Evolutionary conservation across 2,113 vertebrate genomes (phyloP), one percentile per base, ranked within the genome.

Genomic region (Tautogolabrus adspersus): DNA sequence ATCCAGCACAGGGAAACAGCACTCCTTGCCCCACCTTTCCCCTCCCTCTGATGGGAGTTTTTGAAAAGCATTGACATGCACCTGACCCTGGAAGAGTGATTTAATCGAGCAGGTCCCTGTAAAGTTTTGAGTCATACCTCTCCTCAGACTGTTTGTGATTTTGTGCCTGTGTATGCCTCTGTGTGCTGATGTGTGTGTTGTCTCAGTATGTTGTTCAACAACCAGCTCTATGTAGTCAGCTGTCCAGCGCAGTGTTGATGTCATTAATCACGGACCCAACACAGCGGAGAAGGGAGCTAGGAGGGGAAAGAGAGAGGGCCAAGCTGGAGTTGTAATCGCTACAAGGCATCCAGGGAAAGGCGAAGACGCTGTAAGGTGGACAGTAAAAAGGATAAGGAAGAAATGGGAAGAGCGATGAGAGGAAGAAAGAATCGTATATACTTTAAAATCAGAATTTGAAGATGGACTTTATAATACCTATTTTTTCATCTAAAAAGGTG

Each of bases 261-360:
- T 89, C 91, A 93, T 93, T 89, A 93, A 93, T 93, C 91, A 93
- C 88, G 81, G 77, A 74, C 51, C 79, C 81, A 92, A 91, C 87
- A 76, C 79, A 23, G 89, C 67, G 42, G 72, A 81, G 84, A 80
- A 59, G 49, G 37, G 64, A 67, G 66, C 13, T 79, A 65, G 54
- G 64, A 44, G 62, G 9, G 40, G 56, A 38, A 56, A 60, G 71
- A 49, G 70, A 66, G 8, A 69, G 81, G 57, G 67, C 66, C 56
- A 57, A 56, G 65, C 69, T 79, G 61, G 66, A 79, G 73, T 66
- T 84, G 73, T 86, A 87, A 92, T 90, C 87, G 86, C 68, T 78
- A 77, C 64, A 38, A 62, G 64, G 73, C 74, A 75, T 69, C 72
- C 3, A 23, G 75, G 69, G 83, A 80, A 74, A 72, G 75, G 72